Evolutionary conservation across 2,797 vertebrate species (phyloP), one percentile per base, ranked within the genome.

Genomic region (Typhlichthys eigenmanni): DNA sequence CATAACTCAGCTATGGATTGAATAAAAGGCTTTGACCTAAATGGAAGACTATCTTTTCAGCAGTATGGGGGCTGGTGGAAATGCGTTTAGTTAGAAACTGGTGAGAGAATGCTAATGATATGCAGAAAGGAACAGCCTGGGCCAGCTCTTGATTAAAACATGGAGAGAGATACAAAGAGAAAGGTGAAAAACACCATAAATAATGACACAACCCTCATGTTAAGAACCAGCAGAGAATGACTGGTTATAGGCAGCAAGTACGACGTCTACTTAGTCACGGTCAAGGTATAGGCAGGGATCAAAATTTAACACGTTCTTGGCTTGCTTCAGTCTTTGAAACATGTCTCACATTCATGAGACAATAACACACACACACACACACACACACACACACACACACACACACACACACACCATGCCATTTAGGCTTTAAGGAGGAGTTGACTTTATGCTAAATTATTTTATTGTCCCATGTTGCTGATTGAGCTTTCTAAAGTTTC

Each of bases 41-140:
- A 66, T 55, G 16, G 56, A 64, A 34, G 69, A 48, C 74, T 69
- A 70, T 71, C 60, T 16, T 60, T 66, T 72, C 70, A 71, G 75
- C 50, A 55, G 17, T n/a, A 13, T 13, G 14, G 29, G 10, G 32
- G 13, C 0, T 0, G 24, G 24, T 24, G 50, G 9, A 13, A 12
- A 13, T 2, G 13, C 56, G 60, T 69, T 76, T 38, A 65, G 69
- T 52, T 80, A 74, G 74, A 80, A 88, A 75, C 75, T 67, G 68
- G 76, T 72, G 72, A 81, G 58, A 75, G 75, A 87, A 77, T 78
- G 82, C 79, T 85, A 88, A 89, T 85, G 74, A 87, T 79, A 89
- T 86, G 81, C 82, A 80, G 73, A 62, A 68, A 54, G 56, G 81
- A 68, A 10, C 62, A 72, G 70, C 71, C 65, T 69, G 66, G 55